Evolutionary conservation across 1,140 invertebrate species (phyloP).

Genomic region (Episyrphus balteatus): DNA sequence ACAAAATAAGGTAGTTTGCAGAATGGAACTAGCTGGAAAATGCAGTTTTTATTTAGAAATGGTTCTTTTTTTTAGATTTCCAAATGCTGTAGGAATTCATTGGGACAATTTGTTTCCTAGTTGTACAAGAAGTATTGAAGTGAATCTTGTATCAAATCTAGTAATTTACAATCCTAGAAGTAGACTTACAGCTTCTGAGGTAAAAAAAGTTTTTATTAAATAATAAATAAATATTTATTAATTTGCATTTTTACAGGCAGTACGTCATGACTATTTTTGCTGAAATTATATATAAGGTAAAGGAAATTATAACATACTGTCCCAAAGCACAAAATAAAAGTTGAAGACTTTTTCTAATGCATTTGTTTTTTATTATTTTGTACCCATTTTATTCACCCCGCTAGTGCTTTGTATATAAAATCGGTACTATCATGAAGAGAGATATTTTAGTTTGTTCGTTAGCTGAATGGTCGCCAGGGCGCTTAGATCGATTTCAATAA

Average conservation of each 20-base stretch:
- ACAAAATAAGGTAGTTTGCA: conserved; percentile 66
- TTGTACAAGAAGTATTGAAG: conserved; percentile 50
- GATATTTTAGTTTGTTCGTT: too few relatives aligned
- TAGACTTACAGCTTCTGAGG: conserved; percentile 70
- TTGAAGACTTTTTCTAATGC: too few relatives aligned
- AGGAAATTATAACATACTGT: too few relatives aligned
- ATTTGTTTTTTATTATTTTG: too few relatives aligned
- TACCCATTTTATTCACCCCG: too few relatives aligned
- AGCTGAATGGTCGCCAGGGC: too few relatives aligned
- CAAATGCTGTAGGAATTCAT: conserved; percentile 56
- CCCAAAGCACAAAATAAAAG: too few relatives aligned
- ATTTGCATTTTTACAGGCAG: conserved; percentile 20
- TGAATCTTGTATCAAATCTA: conserved; percentile 67
- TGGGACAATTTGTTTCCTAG: conserved; percentile 61
- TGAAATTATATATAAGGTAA: conserved; percentile 8
- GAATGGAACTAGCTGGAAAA: not conserved
- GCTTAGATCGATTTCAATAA: too few relatives aligned
- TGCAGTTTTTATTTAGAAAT: not conserved
- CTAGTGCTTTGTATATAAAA: too few relatives aligned
- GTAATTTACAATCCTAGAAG: conserved; percentile 72
- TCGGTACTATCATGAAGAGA: too few relatives aligned
- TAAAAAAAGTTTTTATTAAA: conserved; percentile 29
- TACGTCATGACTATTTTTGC: conserved; percentile 26
- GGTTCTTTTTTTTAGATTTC: conserved; percentile 47
- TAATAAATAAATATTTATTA: not conserved